phyloP scores from a whole-genome alignment of 2,113 vertebrate genomes.

The Lamprotornis superbus region DNA sequence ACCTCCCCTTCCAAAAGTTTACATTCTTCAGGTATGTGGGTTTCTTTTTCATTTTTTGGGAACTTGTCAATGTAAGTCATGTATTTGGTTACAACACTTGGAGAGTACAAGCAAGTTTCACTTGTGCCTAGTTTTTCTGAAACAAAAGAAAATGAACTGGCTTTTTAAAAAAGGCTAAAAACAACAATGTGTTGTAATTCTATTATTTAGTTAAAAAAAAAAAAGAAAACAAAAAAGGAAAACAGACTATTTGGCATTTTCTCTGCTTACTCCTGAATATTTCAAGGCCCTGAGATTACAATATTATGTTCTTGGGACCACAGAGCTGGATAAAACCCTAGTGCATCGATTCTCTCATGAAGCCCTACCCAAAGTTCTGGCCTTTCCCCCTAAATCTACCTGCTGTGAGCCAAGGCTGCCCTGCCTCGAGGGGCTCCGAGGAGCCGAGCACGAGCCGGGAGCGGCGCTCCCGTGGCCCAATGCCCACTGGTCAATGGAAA shows the following conservation, averaged over 20 bases:
- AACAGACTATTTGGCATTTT: conserved; percentile 81
- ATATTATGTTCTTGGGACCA: conserved; percentile 77
- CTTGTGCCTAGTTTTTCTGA: conserved; percentile 66
- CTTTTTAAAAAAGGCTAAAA: conserved; percentile 80
- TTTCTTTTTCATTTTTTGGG: conserved; percentile 48
- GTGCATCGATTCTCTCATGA: conserved; percentile 67
- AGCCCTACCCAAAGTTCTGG: conserved; percentile 74
- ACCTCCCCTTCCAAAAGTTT: conserved; percentile 24
- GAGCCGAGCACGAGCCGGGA: not conserved
- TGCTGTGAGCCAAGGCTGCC: conserved; percentile 57
- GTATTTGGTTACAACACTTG: conserved; percentile 62
- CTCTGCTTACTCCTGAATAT: conserved; percentile 87
- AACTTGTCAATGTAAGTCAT: conserved; percentile 24
- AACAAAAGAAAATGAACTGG: conserved; percentile 69
- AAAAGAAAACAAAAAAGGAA: not conserved
- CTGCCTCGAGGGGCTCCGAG: not conserved
- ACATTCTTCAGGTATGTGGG: conserved; percentile 66
- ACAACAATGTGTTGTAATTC: conserved; percentile 84
- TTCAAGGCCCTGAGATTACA: conserved; percentile 93
- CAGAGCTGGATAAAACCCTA: conserved; percentile 77
- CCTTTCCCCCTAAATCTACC: conserved; percentile 45
- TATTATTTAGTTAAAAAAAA: conserved; percentile 68
- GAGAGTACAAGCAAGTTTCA: conserved; percentile 65
- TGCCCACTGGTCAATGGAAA: conserved; percentile 79
- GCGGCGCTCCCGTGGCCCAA: not conserved